phyloP scores from a whole-genome alignment of 2,888 invertebrate species.

The Lasioglossum marginatum region DNA sequence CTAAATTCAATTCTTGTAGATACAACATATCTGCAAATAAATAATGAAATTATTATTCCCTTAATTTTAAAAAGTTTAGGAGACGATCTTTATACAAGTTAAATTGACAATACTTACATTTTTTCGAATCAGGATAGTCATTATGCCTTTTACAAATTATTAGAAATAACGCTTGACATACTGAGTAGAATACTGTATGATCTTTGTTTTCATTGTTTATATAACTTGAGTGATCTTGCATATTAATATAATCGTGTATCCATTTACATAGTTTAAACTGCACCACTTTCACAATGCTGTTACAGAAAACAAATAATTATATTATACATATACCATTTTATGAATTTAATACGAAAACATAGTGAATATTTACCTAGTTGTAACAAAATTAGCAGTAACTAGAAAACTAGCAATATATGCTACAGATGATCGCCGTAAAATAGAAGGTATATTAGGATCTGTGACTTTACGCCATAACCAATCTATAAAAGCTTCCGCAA shows the following conservation, averaged over 20 bases:
- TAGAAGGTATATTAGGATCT: conserved; percentile 87
- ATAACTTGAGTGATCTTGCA: conserved; percentile 87
- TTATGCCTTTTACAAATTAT: conserved; percentile 95
- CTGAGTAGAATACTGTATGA: conserved; percentile 95
- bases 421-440: conserved; percentile 89
- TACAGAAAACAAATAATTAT: conserved; percentile 66
- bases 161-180: conserved; percentile 97
- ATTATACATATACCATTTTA: not conserved
- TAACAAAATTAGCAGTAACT: conserved; percentile 88
- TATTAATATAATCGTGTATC: conserved; percentile 93
- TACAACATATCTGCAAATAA: conserved; percentile 89
- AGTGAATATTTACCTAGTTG: conserved; percentile 86
- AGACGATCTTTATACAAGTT: conserved; percentile 17
- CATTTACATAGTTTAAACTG: conserved; percentile 91
- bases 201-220: conserved; percentile 88
- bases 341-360: not conserved
- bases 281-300: conserved; percentile 86
- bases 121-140: conserved; percentile 91
- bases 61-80: not conserved
- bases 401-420: conserved; percentile 91
- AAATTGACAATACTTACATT: conserved; percentile 78
- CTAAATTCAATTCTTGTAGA: conserved; percentile 92
- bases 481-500: conserved; percentile 89
- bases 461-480: conserved; percentile 91
- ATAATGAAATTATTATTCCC: conserved; percentile 42